Conservation (phyloP, 2,888 invertebrate species). For the Pterobdella sp. region DNA sequence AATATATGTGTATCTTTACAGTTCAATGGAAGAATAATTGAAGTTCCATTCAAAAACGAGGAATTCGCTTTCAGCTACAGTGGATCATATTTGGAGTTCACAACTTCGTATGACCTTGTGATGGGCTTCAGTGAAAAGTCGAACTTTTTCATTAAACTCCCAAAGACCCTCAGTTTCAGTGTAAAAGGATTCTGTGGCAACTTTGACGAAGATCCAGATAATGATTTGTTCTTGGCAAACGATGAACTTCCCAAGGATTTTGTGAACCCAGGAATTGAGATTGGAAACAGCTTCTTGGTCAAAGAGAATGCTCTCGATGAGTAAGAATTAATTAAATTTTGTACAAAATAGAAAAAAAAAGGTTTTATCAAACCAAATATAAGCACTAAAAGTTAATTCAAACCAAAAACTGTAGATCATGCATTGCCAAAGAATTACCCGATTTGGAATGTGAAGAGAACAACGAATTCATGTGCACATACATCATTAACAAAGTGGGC, state of each 20-base stretch:
- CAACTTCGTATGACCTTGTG: background rate
- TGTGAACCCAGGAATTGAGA: background rate
- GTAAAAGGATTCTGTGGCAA: constrained; percentile 15
- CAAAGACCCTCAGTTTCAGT: constrained; percentile 14
- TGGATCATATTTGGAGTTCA: background rate
- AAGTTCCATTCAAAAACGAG: background rate
- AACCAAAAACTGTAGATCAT: background rate
- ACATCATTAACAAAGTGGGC: background rate
- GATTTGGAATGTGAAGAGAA: background rate
- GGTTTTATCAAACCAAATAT: background rate
- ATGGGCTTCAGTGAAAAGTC: constrained; percentile 8
- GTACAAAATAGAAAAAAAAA: background rate
- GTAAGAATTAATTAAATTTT: background rate
- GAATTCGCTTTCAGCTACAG: background rate
- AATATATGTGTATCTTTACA: background rate
- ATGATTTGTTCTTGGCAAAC: background rate
- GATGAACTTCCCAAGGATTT: background rate
- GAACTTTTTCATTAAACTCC: constrained; percentile 10
- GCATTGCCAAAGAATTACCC: background rate
- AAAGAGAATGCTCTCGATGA: background rate
- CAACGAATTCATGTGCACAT: background rate
- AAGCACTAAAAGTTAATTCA: background rate
- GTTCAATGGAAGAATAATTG: constrained; percentile 1
- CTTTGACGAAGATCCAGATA: constrained; percentile 8
- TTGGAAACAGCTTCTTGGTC: constrained; percentile 13